A percentile compares a stretch with the other conserved stretches of the same genome.
Conservation (phyloP, 2,888 invertebrate genomes). For the Frankliniella fusca region DNA sequence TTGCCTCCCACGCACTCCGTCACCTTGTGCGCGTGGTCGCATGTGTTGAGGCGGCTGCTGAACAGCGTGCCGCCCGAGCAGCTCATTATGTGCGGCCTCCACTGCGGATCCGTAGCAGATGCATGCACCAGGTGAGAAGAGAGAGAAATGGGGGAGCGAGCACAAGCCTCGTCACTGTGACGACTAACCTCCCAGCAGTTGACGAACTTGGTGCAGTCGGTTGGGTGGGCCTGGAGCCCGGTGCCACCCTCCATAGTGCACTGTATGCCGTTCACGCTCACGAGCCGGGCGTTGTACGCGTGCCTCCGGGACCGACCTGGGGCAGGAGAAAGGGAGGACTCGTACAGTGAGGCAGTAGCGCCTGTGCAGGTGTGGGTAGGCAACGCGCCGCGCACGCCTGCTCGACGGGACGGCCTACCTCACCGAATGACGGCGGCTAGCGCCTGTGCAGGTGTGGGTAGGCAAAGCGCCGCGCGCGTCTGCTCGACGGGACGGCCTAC, state of each 20-base stretch:
- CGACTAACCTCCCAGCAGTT: conserved; percentile 48
- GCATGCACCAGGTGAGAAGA: background rate
- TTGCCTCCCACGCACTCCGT: background rate
- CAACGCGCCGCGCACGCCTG: background rate
- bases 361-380: background rate
- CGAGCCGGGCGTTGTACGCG: background rate
- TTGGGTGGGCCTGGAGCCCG: conserved; percentile 57
- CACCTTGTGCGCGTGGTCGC: conserved; percentile 61
- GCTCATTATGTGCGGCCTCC: conserved; percentile 48
- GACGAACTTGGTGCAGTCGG: conserved; percentile 59
- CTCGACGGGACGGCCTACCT: too few species aligned
- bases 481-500: too few species aligned
- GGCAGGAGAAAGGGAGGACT: background rate
- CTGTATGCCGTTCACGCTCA: background rate
- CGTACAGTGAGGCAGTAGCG: too few species aligned
- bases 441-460: background rate
- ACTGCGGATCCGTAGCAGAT: background rate
- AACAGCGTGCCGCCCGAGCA: conserved; percentile 64
- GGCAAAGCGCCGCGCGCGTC: background rate
- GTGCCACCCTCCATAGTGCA: conserved; percentile 42
- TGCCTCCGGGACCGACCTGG: background rate
- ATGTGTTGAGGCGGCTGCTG: conserved; percentile 57
- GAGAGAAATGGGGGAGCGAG: too few species aligned
- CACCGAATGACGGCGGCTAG: background rate
- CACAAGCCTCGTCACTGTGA: too few species aligned